Base-by-base conservation (phyloP, 1,140 invertebrate genomes). In the Dolichoris vasculosae region DNA sequence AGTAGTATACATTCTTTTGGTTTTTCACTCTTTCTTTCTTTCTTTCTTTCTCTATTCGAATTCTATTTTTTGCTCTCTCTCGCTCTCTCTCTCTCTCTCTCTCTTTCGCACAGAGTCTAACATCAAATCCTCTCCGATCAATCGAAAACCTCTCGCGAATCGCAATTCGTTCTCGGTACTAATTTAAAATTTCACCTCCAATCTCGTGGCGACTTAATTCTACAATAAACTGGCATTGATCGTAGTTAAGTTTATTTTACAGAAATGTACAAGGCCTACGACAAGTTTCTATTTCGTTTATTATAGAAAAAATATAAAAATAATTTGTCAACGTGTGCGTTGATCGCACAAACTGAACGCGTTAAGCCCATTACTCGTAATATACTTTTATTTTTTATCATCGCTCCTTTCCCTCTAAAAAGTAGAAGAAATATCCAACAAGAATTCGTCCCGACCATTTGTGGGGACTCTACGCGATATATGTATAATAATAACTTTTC, bases 231-330 rank as follows among this genome's bases (percentile, higher is more conserved):
- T 89, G 88, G 88, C 88, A 88, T 88, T 59, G 71, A 83, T 87
- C 87, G 84, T 84, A 83, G 76, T 79, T 84, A 87, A 86, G 85
- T 85, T 87, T 89, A 89, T 88, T 87, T 89, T 90, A 91, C 90
- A 91, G 75, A 87, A 91, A 92, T 92, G 89, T 92, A 92, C 91
- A 92, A 90, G 90, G 88, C 88, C 83, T 89, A 87, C 69, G 59
- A 63, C 67, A 59, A 80, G 38, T 80, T 59, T 80, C 77, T 73
- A 67, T 76, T 85, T 82, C 38, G 55, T 81, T 79, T 67, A 51
- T 75, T 82, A 81, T 85, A 85, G 79, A 85, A 85, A 85, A 85
- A 85, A 81, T 85, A 85, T 82, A 85, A 85, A 85, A 85, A 85
- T 85, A 85, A 85, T 85, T 85, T 82, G 38, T 82, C 38, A 84